A percentile compares a stretch with the other conserved stretches of the same genome.
These are phyloP conservation scores for Epinotia bilunana DNA, from an alignment of 2,888 invertebrate species.

Conservation along the genomic window DNA sequence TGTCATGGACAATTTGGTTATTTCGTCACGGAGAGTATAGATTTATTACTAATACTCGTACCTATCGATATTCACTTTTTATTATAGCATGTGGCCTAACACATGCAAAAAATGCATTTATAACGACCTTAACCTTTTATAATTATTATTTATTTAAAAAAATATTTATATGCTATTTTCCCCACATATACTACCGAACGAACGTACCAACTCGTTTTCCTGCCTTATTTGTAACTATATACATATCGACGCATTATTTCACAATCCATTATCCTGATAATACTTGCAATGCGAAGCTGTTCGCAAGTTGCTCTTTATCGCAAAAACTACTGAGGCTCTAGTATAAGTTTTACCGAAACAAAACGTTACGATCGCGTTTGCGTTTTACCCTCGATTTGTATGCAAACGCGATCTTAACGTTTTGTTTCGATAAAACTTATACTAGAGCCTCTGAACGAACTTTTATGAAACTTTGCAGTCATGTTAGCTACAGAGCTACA, in stretches of 20 bases:
- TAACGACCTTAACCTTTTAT: background rate
- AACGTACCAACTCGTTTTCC: background rate
- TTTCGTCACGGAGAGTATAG: conserved; percentile 35
- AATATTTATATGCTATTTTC: background rate
- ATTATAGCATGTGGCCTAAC: background rate
- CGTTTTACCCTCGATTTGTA: no score
- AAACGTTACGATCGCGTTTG: no score
- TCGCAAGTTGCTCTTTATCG: no score
- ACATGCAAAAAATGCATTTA: background rate
- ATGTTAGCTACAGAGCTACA: no score
- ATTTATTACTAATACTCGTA: conserved; percentile 18
- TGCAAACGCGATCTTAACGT: no score
- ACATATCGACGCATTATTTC: background rate
- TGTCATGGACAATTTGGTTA: conserved; percentile 33
- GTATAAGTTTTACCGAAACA: no score
- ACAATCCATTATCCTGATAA: no score
- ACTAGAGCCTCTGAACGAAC: no score
- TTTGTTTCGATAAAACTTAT: no score
- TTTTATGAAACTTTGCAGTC: no score
- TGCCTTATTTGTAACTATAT: background rate
- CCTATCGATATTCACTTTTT: conserved; percentile 4
- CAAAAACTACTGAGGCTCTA: no score
- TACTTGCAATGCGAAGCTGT: no score
- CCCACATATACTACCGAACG: background rate
- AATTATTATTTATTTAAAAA: background rate